Base-by-base conservation (phyloP, 2,113 vertebrate species). In the Anoura caudifer region DNA sequence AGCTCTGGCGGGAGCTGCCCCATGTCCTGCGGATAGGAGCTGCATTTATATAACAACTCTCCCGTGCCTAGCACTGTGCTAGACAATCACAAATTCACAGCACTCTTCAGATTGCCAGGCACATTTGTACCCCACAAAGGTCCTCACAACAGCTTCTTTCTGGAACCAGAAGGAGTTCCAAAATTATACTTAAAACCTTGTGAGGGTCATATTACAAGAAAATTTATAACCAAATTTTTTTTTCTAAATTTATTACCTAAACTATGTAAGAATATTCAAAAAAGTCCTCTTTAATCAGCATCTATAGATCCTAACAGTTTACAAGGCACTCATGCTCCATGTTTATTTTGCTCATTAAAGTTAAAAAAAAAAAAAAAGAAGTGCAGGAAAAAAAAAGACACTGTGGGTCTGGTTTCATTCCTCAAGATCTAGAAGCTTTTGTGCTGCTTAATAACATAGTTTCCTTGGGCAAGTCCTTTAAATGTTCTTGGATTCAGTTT, bases 401-500 rank as follows among this genome's bases (percentile, higher is more conserved):
- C n/a, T 3, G 1, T 79, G 14, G 31, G 19, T 80, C 73, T 90
- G 82, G n/a, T 82, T 97, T 95, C 87, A 24, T 26, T 90, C 31
- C n/a, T 94, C 41, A 87, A 87, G 56, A 89, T 73, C 67, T 43
- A 59, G 80, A 82, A 41, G 26, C 90, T 26, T 84, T 47, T 84
- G 45, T 69, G 72, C 36, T 47, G 38, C 73, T 82, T 87, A 88
- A 91, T 52, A 94, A 93, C 15, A 61, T 54, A 81, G 70, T 94
- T 94, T 83, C 86, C 79, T 67, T 93, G 69, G 50, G 52, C 76
- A 96, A 95, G 85, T 72, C 88, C 80, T 56, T 95, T 92, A 65
- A 84, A 85, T 91, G 50, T 83, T 93, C 79, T 95, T 80, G 45
- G 87, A 86, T 65, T 86, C 76, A 50, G 38, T 83, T 93, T 91